Evolutionary conservation across 2,113 vertebrate species (phyloP).

Genomic region (Tragulus kanchil): DNA sequence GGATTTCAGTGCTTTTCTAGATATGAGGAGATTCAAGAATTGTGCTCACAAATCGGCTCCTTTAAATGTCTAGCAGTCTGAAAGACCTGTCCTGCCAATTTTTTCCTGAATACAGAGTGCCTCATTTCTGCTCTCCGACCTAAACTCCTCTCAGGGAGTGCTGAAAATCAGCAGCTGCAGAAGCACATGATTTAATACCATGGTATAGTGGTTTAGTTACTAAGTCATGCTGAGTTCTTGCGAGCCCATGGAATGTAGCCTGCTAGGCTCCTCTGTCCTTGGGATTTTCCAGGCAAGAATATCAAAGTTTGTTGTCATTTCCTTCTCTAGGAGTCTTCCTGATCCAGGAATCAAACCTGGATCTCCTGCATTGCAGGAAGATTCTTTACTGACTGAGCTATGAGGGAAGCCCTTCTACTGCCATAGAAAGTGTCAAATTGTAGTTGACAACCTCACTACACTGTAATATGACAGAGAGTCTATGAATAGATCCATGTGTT

Average conservation of each 20-base stretch:
- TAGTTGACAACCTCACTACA: not conserved
- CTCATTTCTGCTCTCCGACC: not conserved
- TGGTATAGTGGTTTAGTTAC: no score
- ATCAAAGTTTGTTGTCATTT: no score
- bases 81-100: not conserved
- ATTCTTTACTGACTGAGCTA: no score
- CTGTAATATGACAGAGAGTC: fast-evolving
- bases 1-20: not conserved
- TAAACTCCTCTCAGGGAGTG: not conserved
- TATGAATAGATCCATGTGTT: not conserved
- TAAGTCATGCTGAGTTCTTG: no score
- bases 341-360: no score
- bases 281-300: no score
- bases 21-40: not conserved
- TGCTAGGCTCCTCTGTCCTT: no score
- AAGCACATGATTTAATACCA: not conserved
- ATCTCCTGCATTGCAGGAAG: no score
- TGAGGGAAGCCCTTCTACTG: no score
- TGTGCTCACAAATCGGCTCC: not conserved
- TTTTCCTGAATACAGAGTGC: not conserved
- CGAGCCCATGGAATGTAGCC: no score
- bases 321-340: no score
- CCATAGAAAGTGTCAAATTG: not conserved
- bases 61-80: not conserved
- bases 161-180: not conserved